Conservation (phyloP, 2,113 vertebrate species). For the Pardalotus punctatus region DNA sequence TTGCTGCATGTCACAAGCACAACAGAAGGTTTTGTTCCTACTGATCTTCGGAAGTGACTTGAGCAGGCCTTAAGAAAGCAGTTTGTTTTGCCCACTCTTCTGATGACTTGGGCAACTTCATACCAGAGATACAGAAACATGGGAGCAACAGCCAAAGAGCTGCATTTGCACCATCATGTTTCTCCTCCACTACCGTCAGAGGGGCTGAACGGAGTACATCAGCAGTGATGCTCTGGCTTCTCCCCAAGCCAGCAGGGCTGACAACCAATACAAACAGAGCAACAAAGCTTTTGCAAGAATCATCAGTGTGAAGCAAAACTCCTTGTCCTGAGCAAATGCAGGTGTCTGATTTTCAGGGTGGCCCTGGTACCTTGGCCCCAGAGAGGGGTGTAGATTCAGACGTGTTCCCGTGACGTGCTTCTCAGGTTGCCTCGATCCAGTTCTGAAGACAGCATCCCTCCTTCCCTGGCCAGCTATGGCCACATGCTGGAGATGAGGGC, state of each 20-base stretch:
- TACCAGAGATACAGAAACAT: background rate
- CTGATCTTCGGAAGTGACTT: background rate
- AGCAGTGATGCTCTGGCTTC: background rate
- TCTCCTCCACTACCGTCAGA: background rate
- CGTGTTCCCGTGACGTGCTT: accelerated
- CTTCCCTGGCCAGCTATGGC: background rate
- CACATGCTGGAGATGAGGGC: accelerated
- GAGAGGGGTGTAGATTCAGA: background rate
- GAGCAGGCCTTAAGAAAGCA: background rate
- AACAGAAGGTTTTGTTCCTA: background rate
- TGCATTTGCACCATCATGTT: background rate
- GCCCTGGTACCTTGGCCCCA: background rate
- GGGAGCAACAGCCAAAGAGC: accelerated
- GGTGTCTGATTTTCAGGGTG: background rate
- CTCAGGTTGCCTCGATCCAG: background rate
- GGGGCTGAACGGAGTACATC: background rate
- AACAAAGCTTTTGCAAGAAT: background rate
- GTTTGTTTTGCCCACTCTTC: background rate
- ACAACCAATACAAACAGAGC: background rate
- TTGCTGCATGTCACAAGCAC: accelerated
- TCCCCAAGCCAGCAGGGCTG: background rate
- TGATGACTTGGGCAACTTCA: background rate
- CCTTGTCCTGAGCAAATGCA: background rate
- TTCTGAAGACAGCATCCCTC: background rate
- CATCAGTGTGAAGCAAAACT: background rate